phyloP scores from a whole-genome alignment of 2,113 vertebrate species.

The Cryptomyrus ogoouensis region DNA sequence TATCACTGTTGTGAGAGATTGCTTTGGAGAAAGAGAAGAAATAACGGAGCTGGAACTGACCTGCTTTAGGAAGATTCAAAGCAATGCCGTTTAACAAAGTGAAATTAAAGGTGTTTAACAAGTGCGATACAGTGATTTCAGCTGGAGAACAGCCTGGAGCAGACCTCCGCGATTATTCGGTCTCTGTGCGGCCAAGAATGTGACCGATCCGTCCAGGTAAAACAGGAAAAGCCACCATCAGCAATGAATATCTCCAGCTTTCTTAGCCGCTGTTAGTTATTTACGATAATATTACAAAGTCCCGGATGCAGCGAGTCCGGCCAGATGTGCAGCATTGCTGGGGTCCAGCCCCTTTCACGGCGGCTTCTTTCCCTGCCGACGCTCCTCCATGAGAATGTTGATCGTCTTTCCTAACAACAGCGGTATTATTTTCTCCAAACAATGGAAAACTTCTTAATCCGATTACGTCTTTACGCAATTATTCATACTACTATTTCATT shows the following conservation, averaged over 20 bases:
- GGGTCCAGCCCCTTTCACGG: background rate
- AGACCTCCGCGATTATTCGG: background rate
- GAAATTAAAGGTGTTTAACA: background rate
- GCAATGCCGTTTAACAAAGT: background rate
- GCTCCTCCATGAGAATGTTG: background rate
- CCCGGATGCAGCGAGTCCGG: background rate
- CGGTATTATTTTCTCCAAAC: background rate
- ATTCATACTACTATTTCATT: background rate
- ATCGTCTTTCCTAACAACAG: background rate
- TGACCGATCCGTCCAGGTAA: background rate
- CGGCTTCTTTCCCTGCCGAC: background rate
- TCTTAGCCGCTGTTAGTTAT: background rate
- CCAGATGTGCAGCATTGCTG: background rate
- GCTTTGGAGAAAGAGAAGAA: background rate
- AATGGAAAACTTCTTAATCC: constrained; percentile 4
- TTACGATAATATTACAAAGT: background rate
- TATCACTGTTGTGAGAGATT: background rate
- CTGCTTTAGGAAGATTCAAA: background rate
- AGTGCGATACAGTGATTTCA: background rate
- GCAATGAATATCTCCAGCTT: background rate
- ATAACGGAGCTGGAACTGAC: background rate
- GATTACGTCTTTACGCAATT: background rate
- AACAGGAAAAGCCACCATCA: background rate
- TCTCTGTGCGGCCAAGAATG: background rate
- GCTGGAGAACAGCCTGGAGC: background rate